Conservation (phyloP, 2,888 invertebrate genomes). For the Campaea margaritaria region DNA sequence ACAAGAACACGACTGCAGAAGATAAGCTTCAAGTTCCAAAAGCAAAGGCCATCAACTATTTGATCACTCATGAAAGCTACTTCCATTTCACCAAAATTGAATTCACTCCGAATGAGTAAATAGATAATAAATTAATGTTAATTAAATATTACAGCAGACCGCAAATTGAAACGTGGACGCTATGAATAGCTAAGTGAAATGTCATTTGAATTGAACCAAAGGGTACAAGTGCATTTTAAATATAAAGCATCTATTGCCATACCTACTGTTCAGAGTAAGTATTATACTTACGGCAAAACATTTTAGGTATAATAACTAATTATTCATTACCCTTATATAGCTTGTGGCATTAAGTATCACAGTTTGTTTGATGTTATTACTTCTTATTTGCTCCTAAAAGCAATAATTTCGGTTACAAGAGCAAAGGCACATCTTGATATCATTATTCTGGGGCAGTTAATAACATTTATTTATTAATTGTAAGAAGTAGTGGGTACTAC, state of each 20-base stretch:
- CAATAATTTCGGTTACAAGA: no score
- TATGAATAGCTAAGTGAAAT: slow-evolving; percentile 61
- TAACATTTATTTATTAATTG: no score
- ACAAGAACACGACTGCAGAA: background rate
- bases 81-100: slow-evolving; percentile 19
- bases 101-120: slow-evolving; percentile 45
- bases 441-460: no score
- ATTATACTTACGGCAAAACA: no score
- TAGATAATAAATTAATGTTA: slow-evolving; percentile 41
- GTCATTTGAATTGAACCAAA: slow-evolving; percentile 58
- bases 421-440: no score
- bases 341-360: no score
- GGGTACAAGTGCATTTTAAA: slow-evolving; percentile 22
- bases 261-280: no score
- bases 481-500: no score
- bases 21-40: background rate
- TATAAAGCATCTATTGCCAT: background rate
- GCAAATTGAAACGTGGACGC: slow-evolving; percentile 59
- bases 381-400: no score
- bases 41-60: background rate
- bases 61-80: background rate
- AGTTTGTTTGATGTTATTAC: no score
- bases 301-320: no score
- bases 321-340: no score
- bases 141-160: slow-evolving; percentile 58